Evolutionary conservation across 2,113 vertebrate species (phyloP), one percentile per base, ranked within the genome.

Genomic region (Jacana jacana): DNA sequence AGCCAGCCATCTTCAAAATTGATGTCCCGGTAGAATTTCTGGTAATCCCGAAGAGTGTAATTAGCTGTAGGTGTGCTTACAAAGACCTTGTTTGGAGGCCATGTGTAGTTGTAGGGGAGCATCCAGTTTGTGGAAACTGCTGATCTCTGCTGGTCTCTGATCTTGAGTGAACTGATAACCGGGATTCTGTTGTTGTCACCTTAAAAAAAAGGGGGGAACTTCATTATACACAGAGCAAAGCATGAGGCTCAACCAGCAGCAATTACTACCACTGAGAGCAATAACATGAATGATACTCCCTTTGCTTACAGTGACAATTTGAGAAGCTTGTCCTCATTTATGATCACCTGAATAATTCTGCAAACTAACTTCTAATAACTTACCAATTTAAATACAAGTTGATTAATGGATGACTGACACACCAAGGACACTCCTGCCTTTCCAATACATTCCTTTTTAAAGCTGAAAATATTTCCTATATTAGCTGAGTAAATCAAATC

Each of bases 131-230:
- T 99, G 66, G 99, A 99, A 65, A 99, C 98, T 0, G 99, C 99
- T 2, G 99, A 98, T 31, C 99, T 98, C 89, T 99, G 99, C 96
- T 99, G 99, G 66, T 98, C 97, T 83, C 99, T 98, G 51, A 99
- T 99, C 98, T 99, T 99, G 89, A 99, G 81, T 0, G 99, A 91
- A 17, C 99, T 99, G 90, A 99, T 99, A 46, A 99, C 98, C 0
- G 99, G 98, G 92, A 99, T 99, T 81, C 98, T 98, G 73, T 99
- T 98, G 90, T 99, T 99, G 95, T 99, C 99, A 83, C 99, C 99
- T 99, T 89, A 23, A 49, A 94, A 42, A 76, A 10, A 5, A 57
- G 30, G 17, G 33, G 8, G 7, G 23, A 49, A 61, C 49, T 52
- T 64, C 49, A n/a, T 89, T 75, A 58, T 4, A 51, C 35, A 23